phyloP scores from a whole-genome alignment of 2,888 invertebrate species.

The Ligdia adustata region DNA sequence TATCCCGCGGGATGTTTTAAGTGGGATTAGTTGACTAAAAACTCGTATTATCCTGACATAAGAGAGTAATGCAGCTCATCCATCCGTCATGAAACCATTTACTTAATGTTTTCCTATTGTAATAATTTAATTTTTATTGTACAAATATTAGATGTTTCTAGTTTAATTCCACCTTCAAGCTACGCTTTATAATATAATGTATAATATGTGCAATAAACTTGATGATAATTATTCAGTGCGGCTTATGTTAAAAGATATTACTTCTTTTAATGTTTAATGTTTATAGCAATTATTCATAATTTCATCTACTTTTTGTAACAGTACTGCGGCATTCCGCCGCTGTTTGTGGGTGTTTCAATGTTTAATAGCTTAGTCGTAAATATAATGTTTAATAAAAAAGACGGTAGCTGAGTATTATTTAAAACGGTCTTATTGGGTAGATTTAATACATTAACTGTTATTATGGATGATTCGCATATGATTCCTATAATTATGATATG shows the following conservation, averaged over 20 bases:
- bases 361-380: slow-evolving; percentile 34
- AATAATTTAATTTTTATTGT: too few species aligned
- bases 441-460: slow-evolving; percentile 1
- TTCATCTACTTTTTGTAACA: slow-evolving; percentile 41
- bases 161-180: slow-evolving; percentile 1
- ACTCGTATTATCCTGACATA: too few species aligned
- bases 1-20: too few species aligned
- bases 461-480: slow-evolving; percentile 2
- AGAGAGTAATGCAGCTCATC: too few species aligned
- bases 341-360: slow-evolving; percentile 35
- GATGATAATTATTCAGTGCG: slow-evolving; percentile 39
- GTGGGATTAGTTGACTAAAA: too few species aligned
- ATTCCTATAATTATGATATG: too few species aligned
- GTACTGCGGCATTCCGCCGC: slow-evolving; percentile 38
- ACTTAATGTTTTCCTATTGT: too few species aligned
- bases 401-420: slow-evolving; percentile 20
- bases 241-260: slow-evolving; percentile 35
- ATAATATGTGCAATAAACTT: slow-evolving; percentile 37
- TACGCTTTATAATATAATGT: too few species aligned
- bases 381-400: slow-evolving; percentile 33
- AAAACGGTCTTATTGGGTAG: slow-evolving; percentile 2
- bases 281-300: slow-evolving; percentile 44
- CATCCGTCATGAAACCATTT: too few species aligned
- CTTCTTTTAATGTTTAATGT: too few species aligned
- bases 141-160: too few species aligned